Evolutionary conservation across 2,888 invertebrate genomes (phyloP).

Genomic region (Epinotia bilunana): DNA sequence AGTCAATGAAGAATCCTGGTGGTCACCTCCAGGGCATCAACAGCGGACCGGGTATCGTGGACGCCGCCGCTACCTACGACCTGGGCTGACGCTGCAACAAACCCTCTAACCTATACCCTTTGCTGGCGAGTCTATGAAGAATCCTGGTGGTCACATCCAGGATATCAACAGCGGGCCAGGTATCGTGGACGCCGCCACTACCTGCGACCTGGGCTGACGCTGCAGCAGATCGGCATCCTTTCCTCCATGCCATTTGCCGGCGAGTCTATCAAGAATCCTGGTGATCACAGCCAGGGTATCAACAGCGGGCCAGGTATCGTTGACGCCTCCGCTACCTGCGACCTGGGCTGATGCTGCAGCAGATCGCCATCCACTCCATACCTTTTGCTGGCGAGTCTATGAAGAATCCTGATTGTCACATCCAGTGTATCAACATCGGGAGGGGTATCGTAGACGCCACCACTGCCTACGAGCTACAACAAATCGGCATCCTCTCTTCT

Average conservation of each 20-base stretch:
- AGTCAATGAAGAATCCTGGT: slow-evolving; percentile 6
- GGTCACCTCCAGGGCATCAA: no score
- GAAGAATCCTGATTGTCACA: no score
- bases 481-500: slow-evolving; percentile 80
- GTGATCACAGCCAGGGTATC: no score
- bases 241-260: slow-evolving; percentile 84
- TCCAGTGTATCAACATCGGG: no score
- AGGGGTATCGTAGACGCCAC: slow-evolving; percentile 81
- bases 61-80: slow-evolving; percentile 83
- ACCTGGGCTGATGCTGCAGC: slow-evolving; percentile 76
- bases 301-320: slow-evolving; percentile 68
- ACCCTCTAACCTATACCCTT: no score
- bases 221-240: slow-evolving; percentile 78
- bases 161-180: slow-evolving; percentile 53
- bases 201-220: slow-evolving; percentile 79
- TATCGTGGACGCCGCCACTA: slow-evolving; percentile 82
- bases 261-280: slow-evolving; percentile 49
- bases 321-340: slow-evolving; percentile 82
- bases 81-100: no score
- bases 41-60: slow-evolving; percentile 70
- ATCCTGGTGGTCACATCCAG: no score
- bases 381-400: slow-evolving; percentile 77
- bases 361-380: slow-evolving; percentile 81
- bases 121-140: slow-evolving; percentile 65
- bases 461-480: slow-evolving; percentile 81